Base-by-base conservation (phyloP, 2,888 invertebrate species). In the Trichopoda pennipes region DNA sequence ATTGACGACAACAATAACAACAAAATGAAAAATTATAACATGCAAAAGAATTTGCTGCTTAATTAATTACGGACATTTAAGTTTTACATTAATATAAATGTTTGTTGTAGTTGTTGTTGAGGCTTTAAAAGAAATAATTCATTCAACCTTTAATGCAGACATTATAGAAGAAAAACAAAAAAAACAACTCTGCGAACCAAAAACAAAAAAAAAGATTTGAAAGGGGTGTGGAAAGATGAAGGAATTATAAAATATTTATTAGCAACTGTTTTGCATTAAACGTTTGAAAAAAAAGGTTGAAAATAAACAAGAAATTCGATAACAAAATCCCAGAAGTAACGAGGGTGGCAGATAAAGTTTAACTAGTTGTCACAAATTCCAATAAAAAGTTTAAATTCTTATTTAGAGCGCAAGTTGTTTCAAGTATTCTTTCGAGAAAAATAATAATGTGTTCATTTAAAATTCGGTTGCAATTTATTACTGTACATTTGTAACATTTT, bases 21-120 rank as follows among this genome's bases (percentile, higher is more conserved):
- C 23, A 64, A 49, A 28, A 72, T 63, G 42, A 42, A 28, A 66
- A 61, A 55, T 42, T 28, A 69, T 55, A 69, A 56, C 63, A 70
- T 69, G 49, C 75, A 56, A 63, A 35, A 68, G 42, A 42, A 68
- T 60, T 78, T 60, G 58, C 72, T 81, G 72, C 66, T 63, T 58
- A 72, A 68, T 81, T 81, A 77, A 63, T 77, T 81, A 73, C 60
- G 38, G 38, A 42, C 55, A 72, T 81, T 49, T 64, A 66, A 51
- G 72, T 47, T 64, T 70, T 35, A 72, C 58, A 72, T 64, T 38
- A 66, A 42, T 4, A 35, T 23, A 7, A 44, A 17, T 16, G 16
- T 58, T 58, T 55, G 51, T 32, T 51, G 35, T 38, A 38, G 2
- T 60, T 60, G 47, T 60, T 58, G 55, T 42, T 42, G 17, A 10